A percentile compares a stretch with the other conserved stretches of the same genome.
phyloP scores from a whole-genome alignment of 2,888 invertebrate genomes.

The Morpho deidamia region DNA sequence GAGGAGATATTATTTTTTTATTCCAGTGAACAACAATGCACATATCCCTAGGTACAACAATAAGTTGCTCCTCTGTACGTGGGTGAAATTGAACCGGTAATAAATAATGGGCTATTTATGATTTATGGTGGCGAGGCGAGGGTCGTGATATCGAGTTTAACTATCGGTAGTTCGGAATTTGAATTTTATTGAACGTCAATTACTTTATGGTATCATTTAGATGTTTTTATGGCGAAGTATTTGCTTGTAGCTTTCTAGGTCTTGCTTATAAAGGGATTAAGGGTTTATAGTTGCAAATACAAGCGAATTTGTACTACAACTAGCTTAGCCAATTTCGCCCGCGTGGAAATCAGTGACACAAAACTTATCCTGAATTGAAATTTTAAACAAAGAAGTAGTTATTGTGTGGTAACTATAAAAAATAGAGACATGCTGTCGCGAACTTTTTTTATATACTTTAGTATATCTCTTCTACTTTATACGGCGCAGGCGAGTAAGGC shows the following conservation, averaged over 20 bases:
- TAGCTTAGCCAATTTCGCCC: too few species aligned
- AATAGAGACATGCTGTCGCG: too few species aligned
- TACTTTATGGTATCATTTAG: conserved; percentile 14
- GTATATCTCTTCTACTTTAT: too few species aligned
- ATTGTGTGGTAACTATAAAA: too few species aligned
- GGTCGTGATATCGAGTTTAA: conserved; percentile 19
- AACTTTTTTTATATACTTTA: too few species aligned
- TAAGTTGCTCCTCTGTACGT: conserved; percentile 36
- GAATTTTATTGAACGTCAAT: conserved; percentile 18
- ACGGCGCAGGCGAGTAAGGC: too few species aligned
- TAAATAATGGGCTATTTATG: conserved; percentile 73
- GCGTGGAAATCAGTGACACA: too few species aligned
- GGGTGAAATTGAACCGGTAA: conserved; percentile 70
- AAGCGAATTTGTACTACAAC: not conserved
- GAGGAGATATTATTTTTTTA: conserved; percentile 59
- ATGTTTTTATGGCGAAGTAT: not conserved
- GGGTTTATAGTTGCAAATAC: not conserved
- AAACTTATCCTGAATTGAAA: too few species aligned
- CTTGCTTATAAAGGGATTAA: conserved; percentile 3
- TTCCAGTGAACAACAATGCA: conserved; percentile 42
- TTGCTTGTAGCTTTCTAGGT: conserved; percentile 1
- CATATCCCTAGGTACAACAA: conserved; percentile 46
- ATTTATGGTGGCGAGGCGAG: conserved; percentile 42
- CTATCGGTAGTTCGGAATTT: conserved; percentile 23
- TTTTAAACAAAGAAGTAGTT: too few species aligned